Evolutionary conservation across 2,888 invertebrate species (phyloP), one percentile per base, ranked within the genome.

Genomic region (Arenicola marina): DNA sequence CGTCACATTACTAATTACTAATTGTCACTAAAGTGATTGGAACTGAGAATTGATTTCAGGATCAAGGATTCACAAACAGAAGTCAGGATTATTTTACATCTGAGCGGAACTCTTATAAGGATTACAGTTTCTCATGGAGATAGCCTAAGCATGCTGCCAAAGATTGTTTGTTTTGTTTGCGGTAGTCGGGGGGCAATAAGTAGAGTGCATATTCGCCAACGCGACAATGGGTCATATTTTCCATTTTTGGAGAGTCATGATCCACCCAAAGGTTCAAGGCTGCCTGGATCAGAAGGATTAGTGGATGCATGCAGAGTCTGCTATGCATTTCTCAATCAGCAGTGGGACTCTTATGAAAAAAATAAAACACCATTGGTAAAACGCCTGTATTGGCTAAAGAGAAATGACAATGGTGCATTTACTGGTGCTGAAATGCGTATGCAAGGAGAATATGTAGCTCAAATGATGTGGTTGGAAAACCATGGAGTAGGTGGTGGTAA

Each of bases 401-500:
- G 95, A 73, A 89, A 91, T 72, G 95, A 95, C 79, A 92, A 93
- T 77, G 92, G 93, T 66, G 91, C 91, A 0, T 95, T 91, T 76
- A 93, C 80, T 3, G 82, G 82, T 1, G 81, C 81, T 2, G 81
- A 82, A 83, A 91, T 94, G 89, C 89, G 90, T 57, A 88, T 93
- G 72, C 92, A 92, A 82, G 93, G 93, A 57, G 95, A 95, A 84
- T 95, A 94, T 85, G 94, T 93, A 56, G 92, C 94, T 29, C 93
- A 93, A 80, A 89, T 94, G 74, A 86, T 93, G 74, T 84, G 84
- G 1, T 66, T 82, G 28, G 78, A 79, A 62, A 78, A 78, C 65
- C 75, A 78, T 51, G 61, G 59, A 26, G 33, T 48, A 29, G 43
- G 44, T n/a, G 51, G 34, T 24, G 51, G 59, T 24, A 34, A 54